These are phyloP conservation scores for Malurus elegans DNA, from an alignment of 2,113 vertebrate genomes.

Conservation along the genomic window DNA sequence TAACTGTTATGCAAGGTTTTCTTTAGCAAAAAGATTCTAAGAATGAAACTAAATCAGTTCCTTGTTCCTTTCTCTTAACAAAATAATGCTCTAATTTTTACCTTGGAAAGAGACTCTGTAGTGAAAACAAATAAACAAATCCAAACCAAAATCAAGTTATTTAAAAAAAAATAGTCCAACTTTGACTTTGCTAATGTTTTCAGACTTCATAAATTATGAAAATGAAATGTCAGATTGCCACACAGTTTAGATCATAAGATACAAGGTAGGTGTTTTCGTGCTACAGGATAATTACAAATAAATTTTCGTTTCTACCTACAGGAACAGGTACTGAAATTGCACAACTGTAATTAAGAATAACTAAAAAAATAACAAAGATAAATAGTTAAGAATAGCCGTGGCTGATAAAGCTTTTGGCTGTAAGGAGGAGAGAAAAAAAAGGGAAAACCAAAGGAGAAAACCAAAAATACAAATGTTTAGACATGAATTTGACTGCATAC, in stretches of 20 bases:
- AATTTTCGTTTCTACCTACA: background rate
- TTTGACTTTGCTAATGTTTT: background rate
- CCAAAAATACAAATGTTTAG: background rate
- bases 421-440: background rate
- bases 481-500: background rate
- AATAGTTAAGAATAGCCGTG: background rate
- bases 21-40: background rate
- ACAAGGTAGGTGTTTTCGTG: background rate
- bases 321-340: background rate
- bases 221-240: background rate
- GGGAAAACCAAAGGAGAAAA: background rate
- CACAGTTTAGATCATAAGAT: background rate
- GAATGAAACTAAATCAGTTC: background rate
- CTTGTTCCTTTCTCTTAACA: background rate
- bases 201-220: background rate
- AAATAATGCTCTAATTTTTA: background rate
- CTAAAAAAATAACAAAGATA: background rate
- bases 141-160: rapidly evolving
- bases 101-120: background rate
- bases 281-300: background rate
- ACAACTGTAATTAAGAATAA: background rate
- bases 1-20: background rate
- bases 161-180: background rate
- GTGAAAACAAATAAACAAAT: background rate
- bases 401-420: background rate